Evolutionary conservation across 2,113 vertebrate species (phyloP), one percentile per base, ranked within the genome.

Genomic region (Odocoileus virginianus): DNA sequence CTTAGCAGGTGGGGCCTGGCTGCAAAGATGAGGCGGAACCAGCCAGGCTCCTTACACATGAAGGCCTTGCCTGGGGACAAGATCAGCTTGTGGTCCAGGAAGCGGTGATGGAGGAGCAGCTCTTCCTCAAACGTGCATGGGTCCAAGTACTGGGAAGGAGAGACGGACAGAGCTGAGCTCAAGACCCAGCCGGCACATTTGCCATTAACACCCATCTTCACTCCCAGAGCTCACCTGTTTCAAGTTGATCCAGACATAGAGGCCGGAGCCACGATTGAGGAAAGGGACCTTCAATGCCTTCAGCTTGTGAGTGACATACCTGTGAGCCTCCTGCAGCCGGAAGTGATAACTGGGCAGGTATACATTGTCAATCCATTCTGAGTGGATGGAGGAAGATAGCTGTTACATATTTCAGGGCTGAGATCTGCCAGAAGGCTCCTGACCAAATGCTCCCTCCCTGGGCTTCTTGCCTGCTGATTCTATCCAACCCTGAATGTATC

Each of bases 161-260:
- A 28, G 33, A 67, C 40, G 11, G 45, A 10, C 3, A 13, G 83
- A 67, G 45, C 55, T 89, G 71, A 97, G 64, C 30, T 28, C n/a
- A 28, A 30, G 84, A 40, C 17, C 8, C 28, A 57, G 0, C 17
- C 0, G 17, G 50, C 14, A 27, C 14, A 4, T 25, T 55, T 55
- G 17, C 91, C 36, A 5, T 21, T 50, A 58, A 58, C 33, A 23
- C 67, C 6, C 3, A 1, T 12, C 78, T 15, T 85, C 23, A 25
- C 40, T 40, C 36, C 54, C 17, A 83, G 52, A 79, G 52, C 98
- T 98, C 97, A 99, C 99, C 99, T 99, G 99, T 92, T 99, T 99
- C 98, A 99, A 98, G 96, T 99, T 99, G 2, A 99, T 99, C 99
- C 99, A 99, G 93, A 99, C 95, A 84, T 98, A 99, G 96, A 99